Percentiles rank a stretch among this genome's conserved stretches.
Evolutionary conservation across 2,888 invertebrate species (phyloP).

Genomic region (Diaperis boleti): DNA sequence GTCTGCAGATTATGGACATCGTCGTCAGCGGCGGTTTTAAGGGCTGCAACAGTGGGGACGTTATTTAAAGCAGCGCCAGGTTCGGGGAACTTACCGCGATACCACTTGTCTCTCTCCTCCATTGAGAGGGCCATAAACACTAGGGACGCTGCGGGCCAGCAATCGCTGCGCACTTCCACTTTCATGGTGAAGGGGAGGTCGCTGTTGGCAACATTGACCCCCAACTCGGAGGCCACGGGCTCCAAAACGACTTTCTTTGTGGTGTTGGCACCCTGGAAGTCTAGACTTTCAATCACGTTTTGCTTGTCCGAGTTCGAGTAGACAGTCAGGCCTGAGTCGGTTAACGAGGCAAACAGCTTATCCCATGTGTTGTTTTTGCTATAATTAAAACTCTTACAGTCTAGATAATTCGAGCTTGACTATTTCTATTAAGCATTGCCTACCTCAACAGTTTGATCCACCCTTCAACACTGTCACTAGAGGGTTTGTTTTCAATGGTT

Average conservation of each 20-base stretch:
- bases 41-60: conserved; percentile 54
- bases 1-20: conserved; percentile 54
- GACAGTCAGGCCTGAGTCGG: conserved; percentile 66
- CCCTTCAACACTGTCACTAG: conserved; percentile 63
- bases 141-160: conserved; percentile 72
- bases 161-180: conserved; percentile 70
- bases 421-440: conserved; percentile 51
- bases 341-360: conserved; percentile 67
- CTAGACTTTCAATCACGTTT: conserved; percentile 54
- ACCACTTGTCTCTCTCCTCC: conserved; percentile 74
- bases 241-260: conserved; percentile 60
- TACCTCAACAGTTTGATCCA: conserved; percentile 71
- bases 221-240: conserved; percentile 61
- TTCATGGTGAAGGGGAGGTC: conserved; percentile 74
- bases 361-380: conserved; percentile 67
- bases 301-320: conserved; percentile 61
- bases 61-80: too few relatives aligned
- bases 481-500: conserved; percentile 50
- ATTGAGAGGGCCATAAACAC: conserved; percentile 73
- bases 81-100: conserved; percentile 66
- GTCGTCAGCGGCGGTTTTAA: conserved; percentile 57
- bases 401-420: too few relatives aligned
- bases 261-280: conserved; percentile 64
- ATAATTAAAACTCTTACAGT: not conserved
- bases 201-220: conserved; percentile 69